phyloP scores from a whole-genome alignment of 2,113 vertebrate species.

The Columba janthina region DNA sequence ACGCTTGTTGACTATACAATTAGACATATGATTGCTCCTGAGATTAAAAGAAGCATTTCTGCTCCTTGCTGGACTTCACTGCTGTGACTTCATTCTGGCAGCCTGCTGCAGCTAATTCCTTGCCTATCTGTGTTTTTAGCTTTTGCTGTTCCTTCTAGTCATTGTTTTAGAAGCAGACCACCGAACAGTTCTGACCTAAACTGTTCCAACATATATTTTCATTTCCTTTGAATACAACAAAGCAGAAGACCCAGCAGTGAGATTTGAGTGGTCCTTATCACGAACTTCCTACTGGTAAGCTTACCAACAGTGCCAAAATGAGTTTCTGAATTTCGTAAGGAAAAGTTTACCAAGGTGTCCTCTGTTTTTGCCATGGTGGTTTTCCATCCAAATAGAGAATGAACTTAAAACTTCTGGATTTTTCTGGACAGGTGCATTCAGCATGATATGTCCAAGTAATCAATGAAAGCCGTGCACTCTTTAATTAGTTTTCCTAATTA shows the following conservation, averaged over 20 bases:
- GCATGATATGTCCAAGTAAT: neutral
- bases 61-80: neutral
- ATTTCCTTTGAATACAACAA: neutral
- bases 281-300: neutral
- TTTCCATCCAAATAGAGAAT: neutral
- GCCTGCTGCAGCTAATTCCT: neutral
- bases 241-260: neutral
- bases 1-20: accelerated
- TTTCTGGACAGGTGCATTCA: neutral
- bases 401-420: neutral
- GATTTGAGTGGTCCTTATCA: neutral
- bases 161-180: neutral
- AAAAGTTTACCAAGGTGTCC: neutral
- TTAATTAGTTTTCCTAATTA: neutral
- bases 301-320: neutral
- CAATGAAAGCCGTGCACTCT: neutral
- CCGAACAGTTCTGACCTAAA: neutral
- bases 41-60: neutral
- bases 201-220: neutral
- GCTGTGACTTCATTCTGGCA: neutral
- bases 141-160: neutral
- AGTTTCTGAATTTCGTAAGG: neutral
- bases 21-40: neutral
- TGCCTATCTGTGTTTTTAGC: neutral
- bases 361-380: neutral